These are phyloP conservation scores for Pollenia labialis DNA, from an alignment of 2,888 invertebrate genomes.

Conservation along the genomic window DNA sequence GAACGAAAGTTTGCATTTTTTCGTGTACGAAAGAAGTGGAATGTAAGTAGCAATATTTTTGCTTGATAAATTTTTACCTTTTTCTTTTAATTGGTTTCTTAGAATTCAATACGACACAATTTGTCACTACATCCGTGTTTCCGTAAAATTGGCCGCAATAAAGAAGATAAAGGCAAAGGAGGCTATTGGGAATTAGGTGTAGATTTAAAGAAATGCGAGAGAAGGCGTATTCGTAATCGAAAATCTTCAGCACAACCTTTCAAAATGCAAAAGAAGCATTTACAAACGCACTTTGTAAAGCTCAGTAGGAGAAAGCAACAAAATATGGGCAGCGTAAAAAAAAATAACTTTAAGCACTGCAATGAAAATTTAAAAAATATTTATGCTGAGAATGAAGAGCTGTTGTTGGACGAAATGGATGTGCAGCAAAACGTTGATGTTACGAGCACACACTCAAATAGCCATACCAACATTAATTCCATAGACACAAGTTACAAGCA, in stretches of 20 bases:
- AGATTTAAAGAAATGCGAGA: constrained; percentile 82
- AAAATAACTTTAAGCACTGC: not conserved
- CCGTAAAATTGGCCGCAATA: constrained; percentile 82
- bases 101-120: constrained; percentile 84
- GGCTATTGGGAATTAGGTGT: constrained; percentile 84
- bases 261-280: constrained; percentile 50
- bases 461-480: not conserved
- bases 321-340: constrained; percentile 10
- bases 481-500: not conserved
- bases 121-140: constrained; percentile 83
- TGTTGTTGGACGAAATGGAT: constrained; percentile 73
- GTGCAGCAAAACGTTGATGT: constrained; percentile 74
- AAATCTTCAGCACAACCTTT: constrained; percentile 54
- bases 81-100: constrained; percentile 35
- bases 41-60: constrained; percentile 78
- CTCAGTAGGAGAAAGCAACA: constrained; percentile 25
- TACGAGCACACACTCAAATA: constrained; percentile 29
- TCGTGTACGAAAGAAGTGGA: constrained; percentile 83
- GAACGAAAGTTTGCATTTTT: constrained; percentile 83
- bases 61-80: not conserved
- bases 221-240: constrained; percentile 82
- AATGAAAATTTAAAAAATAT: constrained; percentile 6
- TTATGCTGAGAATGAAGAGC: constrained; percentile 42
- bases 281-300: constrained; percentile 45
- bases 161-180: constrained; percentile 83